phyloP scores from a whole-genome alignment of 2,797 vertebrate species.

The Sternarchorhynchus goeldii region DNA sequence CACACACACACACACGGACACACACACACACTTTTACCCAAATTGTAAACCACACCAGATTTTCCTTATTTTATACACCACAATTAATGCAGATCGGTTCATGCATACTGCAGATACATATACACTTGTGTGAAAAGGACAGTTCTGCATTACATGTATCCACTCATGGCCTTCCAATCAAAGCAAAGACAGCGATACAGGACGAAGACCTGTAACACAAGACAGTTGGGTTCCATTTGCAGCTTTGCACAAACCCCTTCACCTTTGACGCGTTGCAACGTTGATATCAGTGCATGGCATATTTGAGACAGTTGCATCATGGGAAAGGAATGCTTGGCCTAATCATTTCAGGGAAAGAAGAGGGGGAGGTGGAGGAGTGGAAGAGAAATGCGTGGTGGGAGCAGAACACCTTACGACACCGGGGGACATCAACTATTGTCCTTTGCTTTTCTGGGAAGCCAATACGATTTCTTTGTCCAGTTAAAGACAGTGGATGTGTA shows the following conservation, averaged over 20 bases:
- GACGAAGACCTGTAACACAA: background rate
- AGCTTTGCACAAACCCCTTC: background rate
- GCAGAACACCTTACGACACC: background rate
- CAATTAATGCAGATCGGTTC: background rate
- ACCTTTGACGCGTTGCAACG: background rate
- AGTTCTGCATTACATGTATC: background rate
- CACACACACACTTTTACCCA: background rate
- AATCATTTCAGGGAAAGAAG: background rate
- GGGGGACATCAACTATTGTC: too few relatives aligned
- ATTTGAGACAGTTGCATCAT: background rate
- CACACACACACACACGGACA: constrained; percentile 17
- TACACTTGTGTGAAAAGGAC: constrained; percentile 13
- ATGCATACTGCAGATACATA: constrained; percentile 14
- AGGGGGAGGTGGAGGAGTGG: background rate
- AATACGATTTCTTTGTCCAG: background rate
- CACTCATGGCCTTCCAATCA: background rate
- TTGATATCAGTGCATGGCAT: background rate
- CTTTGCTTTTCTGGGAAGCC: too few relatives aligned
- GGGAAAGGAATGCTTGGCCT: constrained; percentile 23
- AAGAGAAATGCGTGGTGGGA: background rate
- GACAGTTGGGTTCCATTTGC: background rate
- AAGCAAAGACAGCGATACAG: background rate
- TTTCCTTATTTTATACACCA: too few relatives aligned
- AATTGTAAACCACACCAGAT: too few relatives aligned
- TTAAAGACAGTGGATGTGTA: background rate